Base-by-base conservation (phyloP, 2,888 invertebrate species). In the Zygothrica quintamaculata region DNA sequence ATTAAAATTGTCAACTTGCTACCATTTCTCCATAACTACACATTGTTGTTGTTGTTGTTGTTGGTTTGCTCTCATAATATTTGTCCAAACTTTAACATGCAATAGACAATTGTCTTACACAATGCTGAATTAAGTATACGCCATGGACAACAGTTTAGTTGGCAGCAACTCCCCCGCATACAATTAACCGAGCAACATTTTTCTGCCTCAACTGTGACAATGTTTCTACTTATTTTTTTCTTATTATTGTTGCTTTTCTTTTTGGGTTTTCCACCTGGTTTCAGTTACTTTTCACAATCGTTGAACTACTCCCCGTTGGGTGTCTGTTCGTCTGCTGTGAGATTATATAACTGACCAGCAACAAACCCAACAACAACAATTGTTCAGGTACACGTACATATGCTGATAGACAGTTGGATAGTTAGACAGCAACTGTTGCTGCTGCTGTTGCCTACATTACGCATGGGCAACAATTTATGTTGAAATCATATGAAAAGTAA, bases 241-340 rank as follows among this genome's bases (percentile, higher is more conserved):
- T n/a, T n/a, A n/a, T n/a, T n/a, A n/a, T n/a, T n/a, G n/a, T n/a
- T n/a, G n/a, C n/a, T n/a, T n/a, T n/a, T n/a, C n/a, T n/a, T 37
- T 53, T 61, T 57, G 36, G 37, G 18, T 3, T 22, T 22, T 22
- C 18, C 18, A 22, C 29, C 29, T 42, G 51, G 39, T 31, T 57
- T 67, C 39, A 56, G 58, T 65, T 65, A 22, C 26, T 72, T 65
- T 69, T 65, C 52, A 65, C 60, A 70, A 69, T 58, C 51, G 34
- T 31, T 42, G 25, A 47, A 36, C 34, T 46, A 48, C 13, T 39
- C 9, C 25, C 40, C 11, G 48, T 37, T 43, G 40, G 47, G 25
- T 40, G 34, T n/a, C n/a, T n/a, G n/a, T n/a, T n/a, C n/a, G 33
- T 25, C 36, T 9, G 39, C 34, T 18, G 44, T n/a, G 46, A 16